Base-by-base conservation (phyloP, 2,797 vertebrate genomes). In the Hypotaenidia philippensis region DNA sequence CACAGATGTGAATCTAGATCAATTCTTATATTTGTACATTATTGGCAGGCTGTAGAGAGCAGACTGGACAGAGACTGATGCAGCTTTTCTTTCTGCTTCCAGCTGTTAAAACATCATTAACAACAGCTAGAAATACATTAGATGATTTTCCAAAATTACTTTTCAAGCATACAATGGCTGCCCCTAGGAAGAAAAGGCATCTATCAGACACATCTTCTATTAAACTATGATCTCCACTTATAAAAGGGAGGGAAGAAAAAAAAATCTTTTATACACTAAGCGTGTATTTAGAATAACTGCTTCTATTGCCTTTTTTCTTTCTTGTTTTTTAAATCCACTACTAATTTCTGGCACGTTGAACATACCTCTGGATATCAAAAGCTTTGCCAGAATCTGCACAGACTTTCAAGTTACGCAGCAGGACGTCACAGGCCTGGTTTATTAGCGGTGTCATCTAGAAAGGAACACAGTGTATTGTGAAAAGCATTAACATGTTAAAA, bases 311-410 rank as follows among this genome's bases (percentile, higher is more conserved):
- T 16, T 77, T 71, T 38, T 50, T 56, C 41, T 44, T 44, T 44
- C 41, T 44, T 47, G 45, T 81, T 78, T 64, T 36, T 13, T 29
- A 36, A 94, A 94, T 55, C 75, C 94, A 56, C 65, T 88, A 87
- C 80, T 95, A 59, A 53, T 89, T 96, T 94, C 77, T 87, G 41
- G 55, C 29, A 71, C 34, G 18, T 85, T 65, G 52, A 72, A 70
- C 96, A 96, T 98, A 99, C 99, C 97, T 99, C 97, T 99, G 98
- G 94, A 99, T 99, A 97, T 99, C 98, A 81, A 99, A 99, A 59
- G 98, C 96, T 47, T 98, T 97, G 60, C 98, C 98, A 15, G 99
- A 99, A 93, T 99, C 98, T 29, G 99, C 98, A 2, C 94, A 96
- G 70, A 19, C 84, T 65, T 98, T 94, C 93, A 99, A 95, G 95